Conservation (phyloP, 2,888 invertebrate species). For the Caenorhabditis macrosperma region DNA sequence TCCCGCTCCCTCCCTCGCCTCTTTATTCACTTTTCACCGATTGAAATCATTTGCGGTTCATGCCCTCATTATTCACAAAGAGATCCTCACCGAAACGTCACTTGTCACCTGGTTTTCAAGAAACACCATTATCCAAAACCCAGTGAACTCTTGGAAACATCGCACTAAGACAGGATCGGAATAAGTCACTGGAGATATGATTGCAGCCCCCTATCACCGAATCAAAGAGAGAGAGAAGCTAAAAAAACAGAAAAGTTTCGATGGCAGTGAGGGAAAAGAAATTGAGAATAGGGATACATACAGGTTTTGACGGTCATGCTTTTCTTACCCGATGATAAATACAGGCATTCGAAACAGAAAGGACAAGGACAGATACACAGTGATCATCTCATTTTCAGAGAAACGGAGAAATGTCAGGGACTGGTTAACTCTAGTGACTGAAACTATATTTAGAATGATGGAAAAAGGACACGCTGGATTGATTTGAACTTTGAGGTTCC, state of each 20-base stretch:
- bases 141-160: too few relatives aligned
- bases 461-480: too few relatives aligned
- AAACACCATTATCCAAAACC: too few relatives aligned
- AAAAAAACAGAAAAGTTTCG: not conserved
- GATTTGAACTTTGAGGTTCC: too few relatives aligned
- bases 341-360: slow-evolving; percentile 7
- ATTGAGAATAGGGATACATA: slow-evolving; percentile 37
- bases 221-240: too few relatives aligned
- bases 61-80: slow-evolving; percentile 41
- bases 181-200: too few relatives aligned
- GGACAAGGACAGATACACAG: slow-evolving; percentile 35
- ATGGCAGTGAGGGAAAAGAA: slow-evolving; percentile 5
- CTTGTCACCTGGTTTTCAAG: not conserved
- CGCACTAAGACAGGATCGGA: too few relatives aligned
- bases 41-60: slow-evolving; percentile 56
- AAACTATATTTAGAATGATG: too few relatives aligned
- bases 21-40: slow-evolving; percentile 45
- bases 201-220: too few relatives aligned
- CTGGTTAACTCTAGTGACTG: too few relatives aligned
- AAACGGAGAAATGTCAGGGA: not conserved
- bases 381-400: slow-evolving; percentile 9
- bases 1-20: slow-evolving; percentile 7
- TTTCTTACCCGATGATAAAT: slow-evolving; percentile 46
- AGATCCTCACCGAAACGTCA: not conserved
- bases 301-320: slow-evolving; percentile 58